Evolutionary conservation across 2,888 invertebrate species (phyloP).

Genomic region (Chrysolina americana): DNA sequence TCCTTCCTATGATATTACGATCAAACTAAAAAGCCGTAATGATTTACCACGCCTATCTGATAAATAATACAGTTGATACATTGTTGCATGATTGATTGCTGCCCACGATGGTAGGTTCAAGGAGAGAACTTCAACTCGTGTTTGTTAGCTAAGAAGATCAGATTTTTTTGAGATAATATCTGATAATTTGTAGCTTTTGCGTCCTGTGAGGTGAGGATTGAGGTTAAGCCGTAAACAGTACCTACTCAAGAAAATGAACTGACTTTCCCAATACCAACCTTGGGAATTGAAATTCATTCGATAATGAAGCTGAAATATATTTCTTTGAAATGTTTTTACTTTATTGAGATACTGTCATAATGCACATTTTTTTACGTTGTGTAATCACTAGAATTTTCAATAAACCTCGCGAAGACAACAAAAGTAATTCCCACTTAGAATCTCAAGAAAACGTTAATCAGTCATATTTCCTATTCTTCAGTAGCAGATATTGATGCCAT

Average conservation of each 20-base stretch:
- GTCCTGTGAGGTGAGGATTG: background rate
- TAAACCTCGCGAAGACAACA: no score
- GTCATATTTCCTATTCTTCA: no score
- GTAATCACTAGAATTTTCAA: no score
- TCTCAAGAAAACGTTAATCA: no score
- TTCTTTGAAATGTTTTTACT: no score
- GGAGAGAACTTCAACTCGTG: constrained; percentile 27
- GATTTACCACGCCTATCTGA: constrained; percentile 39
- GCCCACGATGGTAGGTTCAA: constrained; percentile 38
- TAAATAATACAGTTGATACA: constrained; percentile 37
- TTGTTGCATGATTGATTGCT: constrained; percentile 46
- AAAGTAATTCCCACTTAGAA: no score
- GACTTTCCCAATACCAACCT: background rate
- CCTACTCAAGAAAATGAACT: background rate
- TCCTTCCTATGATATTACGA: constrained; percentile 14
- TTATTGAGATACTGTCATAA: no score
- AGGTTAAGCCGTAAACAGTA: background rate
- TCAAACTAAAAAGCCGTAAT: constrained; percentile 29
- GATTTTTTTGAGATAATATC: background rate
- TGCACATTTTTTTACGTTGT: no score
- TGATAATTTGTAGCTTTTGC: background rate
- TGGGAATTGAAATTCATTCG: background rate
- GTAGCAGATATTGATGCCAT: no score
- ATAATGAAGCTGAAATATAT: background rate
- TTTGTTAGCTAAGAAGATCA: constrained; percentile 17